Evolutionary conservation across 2,113 vertebrate species (phyloP).

Genomic region (Sander lucioperca): DNA sequence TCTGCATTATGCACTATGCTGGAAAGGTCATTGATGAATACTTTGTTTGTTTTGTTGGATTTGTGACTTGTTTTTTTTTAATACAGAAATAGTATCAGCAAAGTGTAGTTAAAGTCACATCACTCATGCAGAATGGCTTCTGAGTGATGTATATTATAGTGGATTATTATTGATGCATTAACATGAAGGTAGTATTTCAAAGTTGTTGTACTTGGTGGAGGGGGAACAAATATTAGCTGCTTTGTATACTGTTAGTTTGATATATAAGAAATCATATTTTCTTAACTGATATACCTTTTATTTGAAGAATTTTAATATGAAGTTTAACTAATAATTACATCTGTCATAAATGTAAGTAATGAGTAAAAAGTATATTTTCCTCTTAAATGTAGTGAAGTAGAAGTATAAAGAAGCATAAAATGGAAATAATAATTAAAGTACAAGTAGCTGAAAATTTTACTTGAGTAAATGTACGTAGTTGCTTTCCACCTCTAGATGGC

Average conservation of each 20-base stretch:
- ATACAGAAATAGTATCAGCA: not conserved
- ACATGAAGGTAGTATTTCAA: not conserved
- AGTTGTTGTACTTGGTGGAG: not conserved
- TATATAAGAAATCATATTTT: not conserved
- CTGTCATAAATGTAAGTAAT: not conserved
- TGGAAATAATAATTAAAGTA: not conserved
- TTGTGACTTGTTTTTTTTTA: not conserved
- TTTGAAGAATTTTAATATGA: not conserved
- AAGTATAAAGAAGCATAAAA: not conserved
- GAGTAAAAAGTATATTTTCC: not conserved
- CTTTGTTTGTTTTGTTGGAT: not conserved
- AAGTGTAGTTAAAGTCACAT: not conserved
- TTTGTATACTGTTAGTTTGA: not conserved
- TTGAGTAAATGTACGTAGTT: not conserved
- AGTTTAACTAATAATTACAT: not conserved
- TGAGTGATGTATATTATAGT: not conserved
- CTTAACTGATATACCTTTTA: not conserved
- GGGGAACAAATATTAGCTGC: no score
- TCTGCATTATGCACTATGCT: constrained; percentile 97
- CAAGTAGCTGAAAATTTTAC: not conserved
- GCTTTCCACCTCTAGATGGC: constrained; percentile 6
- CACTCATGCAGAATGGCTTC: not conserved
- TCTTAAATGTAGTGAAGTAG: not conserved
- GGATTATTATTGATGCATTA: not conserved
- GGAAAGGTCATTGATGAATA: constrained; percentile 87